Evolutionary conservation across 92 coral and sea anemone species (phyloP).

Genomic region (Epizoanthus rinbou): DNA sequence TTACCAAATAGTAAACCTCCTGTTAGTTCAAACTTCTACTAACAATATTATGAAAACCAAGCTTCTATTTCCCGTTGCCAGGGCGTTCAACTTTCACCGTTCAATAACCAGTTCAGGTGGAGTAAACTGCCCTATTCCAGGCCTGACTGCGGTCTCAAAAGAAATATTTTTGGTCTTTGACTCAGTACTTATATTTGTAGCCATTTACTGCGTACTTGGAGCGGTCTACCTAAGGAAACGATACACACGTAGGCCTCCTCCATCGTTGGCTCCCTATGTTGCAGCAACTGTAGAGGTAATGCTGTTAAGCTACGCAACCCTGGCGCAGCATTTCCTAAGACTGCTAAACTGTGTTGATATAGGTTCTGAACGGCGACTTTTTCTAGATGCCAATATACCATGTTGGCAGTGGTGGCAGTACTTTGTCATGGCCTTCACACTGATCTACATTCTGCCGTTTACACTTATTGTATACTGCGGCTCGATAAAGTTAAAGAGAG

Average conservation of each 20-base stretch:
- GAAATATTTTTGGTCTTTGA: too few species aligned
- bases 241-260: too few species aligned
- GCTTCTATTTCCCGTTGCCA: neutral
- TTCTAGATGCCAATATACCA: neutral
- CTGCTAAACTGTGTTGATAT: neutral
- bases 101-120: too few species aligned
- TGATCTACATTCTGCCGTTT: neutral
- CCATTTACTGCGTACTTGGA: too few species aligned
- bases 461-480: neutral
- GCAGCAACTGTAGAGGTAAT: too few species aligned
- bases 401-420: constrained; percentile 11
- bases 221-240: too few species aligned
- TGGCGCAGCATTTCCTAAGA: neutral
- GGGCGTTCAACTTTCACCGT: constrained; percentile 15
- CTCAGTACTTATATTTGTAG: too few species aligned
- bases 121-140: constrained; percentile 8
- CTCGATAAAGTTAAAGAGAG: neutral
- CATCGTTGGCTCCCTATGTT: too few species aligned
- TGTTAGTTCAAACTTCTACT: neutral
- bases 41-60: neutral
- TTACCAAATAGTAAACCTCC: constrained; percentile 27
- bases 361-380: neutral
- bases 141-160: neutral
- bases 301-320: too few species aligned
- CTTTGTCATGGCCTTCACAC: neutral